A percentile compares a stretch with the other conserved stretches of the same genome.
Evolutionary conservation across 2,888 invertebrate genomes (phyloP).

Genomic region (Rugalucina vietnamica): DNA sequence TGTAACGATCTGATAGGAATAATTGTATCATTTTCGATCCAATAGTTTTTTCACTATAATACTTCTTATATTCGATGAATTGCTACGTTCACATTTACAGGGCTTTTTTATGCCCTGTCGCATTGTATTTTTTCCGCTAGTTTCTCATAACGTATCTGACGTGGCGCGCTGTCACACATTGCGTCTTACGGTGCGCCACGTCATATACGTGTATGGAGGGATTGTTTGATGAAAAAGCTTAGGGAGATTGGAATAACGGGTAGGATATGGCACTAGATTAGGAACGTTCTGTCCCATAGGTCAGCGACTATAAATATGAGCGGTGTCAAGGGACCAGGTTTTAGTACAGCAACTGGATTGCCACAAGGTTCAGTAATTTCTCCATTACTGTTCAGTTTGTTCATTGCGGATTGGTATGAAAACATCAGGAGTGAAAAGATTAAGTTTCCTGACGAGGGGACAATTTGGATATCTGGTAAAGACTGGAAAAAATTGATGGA

Average conservation of each 20-base stretch:
- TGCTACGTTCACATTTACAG: too few species aligned
- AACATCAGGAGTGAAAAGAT: neutral
- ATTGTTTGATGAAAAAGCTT: too few species aligned
- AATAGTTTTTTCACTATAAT: too few species aligned
- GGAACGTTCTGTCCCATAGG: constrained; percentile 14
- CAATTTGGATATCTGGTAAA: neutral
- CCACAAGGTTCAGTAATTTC: constrained; percentile 8
- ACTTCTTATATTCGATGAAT: too few species aligned
- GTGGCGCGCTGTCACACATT: too few species aligned
- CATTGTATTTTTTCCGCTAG: too few species aligned
- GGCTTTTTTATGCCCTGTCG: too few species aligned
- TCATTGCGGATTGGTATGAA: neutral
- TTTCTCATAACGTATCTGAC: too few species aligned
- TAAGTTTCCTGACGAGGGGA: constrained; percentile 9
- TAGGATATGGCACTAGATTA: neutral
- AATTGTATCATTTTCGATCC: too few species aligned
- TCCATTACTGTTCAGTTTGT: neutral
- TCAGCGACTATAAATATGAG: neutral
- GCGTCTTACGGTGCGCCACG: too few species aligned
- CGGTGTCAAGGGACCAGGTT: neutral
- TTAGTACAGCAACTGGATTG: neutral
- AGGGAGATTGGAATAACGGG: constrained; percentile 10
- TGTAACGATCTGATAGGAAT: too few species aligned
- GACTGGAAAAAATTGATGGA: neutral
- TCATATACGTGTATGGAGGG: too few species aligned